phyloP scores from a whole-genome alignment of 2,113 vertebrate species.

The Dipodomys spectabilis region DNA sequence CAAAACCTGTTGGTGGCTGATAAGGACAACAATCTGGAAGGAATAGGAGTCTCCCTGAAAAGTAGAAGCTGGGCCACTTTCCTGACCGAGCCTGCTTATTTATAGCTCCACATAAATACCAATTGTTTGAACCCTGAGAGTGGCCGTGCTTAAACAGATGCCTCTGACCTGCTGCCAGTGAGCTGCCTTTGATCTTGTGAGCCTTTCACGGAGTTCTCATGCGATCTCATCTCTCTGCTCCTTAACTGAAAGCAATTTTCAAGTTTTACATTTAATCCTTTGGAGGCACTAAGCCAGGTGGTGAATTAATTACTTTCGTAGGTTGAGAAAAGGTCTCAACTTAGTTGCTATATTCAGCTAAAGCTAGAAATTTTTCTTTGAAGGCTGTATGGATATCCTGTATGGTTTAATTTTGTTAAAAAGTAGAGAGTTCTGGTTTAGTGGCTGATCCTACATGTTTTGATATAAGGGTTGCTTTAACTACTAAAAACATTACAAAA shows the following conservation, averaged over 20 bases:
- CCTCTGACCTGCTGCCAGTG: constrained; percentile 65
- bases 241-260: constrained; percentile 76
- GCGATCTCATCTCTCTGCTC: constrained; percentile 62
- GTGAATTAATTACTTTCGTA: constrained; percentile 74
- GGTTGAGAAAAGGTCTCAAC: constrained; percentile 69
- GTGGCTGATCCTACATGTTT: constrained; percentile 35
- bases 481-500: not conserved
- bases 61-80: not conserved
- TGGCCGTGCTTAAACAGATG: constrained; percentile 46
- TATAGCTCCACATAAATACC: not conserved
- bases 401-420: constrained; percentile 65
- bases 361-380: constrained; percentile 54
- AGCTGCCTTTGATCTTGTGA: constrained; percentile 61
- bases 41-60: constrained; percentile 9
- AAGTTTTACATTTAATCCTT: constrained; percentile 80
- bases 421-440: not conserved
- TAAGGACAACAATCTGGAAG: not conserved
- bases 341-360: constrained; percentile 64
- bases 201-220: constrained; percentile 70
- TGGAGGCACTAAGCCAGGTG: constrained; percentile 75
- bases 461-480: not conserved
- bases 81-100: constrained; percentile 31
- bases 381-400: constrained; percentile 8
- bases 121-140: constrained; percentile 25
- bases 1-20: not conserved